Evolutionary conservation across 2,797 vertebrate species (phyloP).

Genomic region (Cephalopachus bancanus): DNA sequence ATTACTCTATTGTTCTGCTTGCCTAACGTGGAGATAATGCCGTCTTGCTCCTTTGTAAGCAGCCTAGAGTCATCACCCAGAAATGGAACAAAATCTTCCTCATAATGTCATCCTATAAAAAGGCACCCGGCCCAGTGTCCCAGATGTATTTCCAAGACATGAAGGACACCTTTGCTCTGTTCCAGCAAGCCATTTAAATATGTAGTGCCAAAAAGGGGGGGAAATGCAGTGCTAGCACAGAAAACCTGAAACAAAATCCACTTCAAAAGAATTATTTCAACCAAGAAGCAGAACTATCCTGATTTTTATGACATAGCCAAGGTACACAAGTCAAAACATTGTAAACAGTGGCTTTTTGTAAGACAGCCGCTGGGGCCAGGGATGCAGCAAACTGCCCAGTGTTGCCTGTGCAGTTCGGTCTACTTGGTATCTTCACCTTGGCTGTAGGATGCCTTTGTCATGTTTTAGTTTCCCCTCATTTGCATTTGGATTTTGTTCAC

Average conservation of each 20-base stretch:
- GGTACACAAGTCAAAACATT: neutral
- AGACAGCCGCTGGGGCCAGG: neutral
- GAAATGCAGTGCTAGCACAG: neutral
- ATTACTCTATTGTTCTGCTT: neutral
- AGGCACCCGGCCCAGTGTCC: neutral
- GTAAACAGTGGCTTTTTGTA: neutral
- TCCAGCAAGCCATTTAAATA: neutral
- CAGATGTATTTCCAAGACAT: neutral
- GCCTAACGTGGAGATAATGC: neutral
- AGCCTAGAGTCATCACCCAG: neutral
- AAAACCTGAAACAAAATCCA: neutral
- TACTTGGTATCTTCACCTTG: neutral
- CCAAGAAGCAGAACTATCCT: neutral
- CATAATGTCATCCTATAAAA: neutral
- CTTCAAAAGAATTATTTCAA: neutral
- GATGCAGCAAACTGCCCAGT: fast-evolving
- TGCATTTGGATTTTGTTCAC: neutral
- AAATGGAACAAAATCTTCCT: neutral
- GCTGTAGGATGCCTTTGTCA: neutral
- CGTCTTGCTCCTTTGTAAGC: neutral
- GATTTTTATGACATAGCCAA: neutral
- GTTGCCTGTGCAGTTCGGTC: neutral
- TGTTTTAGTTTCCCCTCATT: neutral
- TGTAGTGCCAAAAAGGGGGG: too few species aligned
- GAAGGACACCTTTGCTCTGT: neutral